Conservation (phyloP, 2,113 vertebrate species). For the Suricata suricatta region DNA sequence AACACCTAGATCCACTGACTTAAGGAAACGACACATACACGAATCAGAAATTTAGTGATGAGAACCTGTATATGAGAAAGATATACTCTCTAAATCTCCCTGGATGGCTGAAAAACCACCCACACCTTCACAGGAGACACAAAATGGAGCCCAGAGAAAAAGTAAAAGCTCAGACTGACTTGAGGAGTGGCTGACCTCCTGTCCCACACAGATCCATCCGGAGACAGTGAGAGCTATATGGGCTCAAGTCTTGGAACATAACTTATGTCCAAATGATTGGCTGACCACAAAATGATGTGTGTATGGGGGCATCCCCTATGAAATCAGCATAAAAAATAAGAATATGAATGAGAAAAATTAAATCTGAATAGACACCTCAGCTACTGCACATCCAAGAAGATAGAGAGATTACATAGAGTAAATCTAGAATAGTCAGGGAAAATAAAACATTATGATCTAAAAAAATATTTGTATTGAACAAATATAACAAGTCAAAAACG, state of each 20-base stretch:
- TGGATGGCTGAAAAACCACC: neutral
- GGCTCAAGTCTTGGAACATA: neutral
- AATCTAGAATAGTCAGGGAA: neutral
- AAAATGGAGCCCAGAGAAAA: neutral
- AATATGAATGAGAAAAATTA: neutral
- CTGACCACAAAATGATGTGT: neutral
- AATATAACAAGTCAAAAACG: neutral
- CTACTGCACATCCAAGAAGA: neutral
- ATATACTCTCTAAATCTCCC: neutral
- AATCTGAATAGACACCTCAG: neutral
- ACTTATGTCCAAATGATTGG: neutral
- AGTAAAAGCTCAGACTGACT: neutral
- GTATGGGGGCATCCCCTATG: neutral
- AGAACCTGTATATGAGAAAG: neutral
- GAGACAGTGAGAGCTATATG: neutral
- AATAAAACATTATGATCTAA: neutral
- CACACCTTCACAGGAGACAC: neutral
- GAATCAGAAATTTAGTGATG: neutral
- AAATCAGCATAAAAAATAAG: neutral
- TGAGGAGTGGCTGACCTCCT: neutral
- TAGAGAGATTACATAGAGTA: neutral
- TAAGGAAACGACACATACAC: neutral
- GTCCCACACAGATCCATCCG: neutral
- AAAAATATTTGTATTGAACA: neutral
- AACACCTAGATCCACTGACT: neutral